Evolutionary conservation across 2,113 vertebrate species (phyloP), one percentile per base, ranked within the genome.

Genomic region (Erpornis zantholeuca): DNA sequence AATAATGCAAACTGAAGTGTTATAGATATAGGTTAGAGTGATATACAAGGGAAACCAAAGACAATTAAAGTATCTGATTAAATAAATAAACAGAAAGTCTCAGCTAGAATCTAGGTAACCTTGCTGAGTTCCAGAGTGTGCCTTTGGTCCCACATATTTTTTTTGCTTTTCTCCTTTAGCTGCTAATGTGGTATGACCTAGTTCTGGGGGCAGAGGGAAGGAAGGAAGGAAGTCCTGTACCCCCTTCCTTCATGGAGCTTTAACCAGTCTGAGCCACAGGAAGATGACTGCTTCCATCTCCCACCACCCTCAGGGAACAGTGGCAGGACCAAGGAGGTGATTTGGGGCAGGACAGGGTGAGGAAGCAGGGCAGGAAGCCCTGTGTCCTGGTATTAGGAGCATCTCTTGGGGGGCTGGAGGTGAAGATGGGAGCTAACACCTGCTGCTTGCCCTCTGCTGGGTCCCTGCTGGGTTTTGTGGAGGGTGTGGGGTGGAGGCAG

Each of bases 1-100:
- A 91, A 72, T 60, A 84, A 89, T 40, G 4, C 38, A 56, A 52
- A 63, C 35, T 50, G 50, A 27, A 80, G 49, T 57, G 47, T 50
- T 53, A n/a, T 5, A 53, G 54, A 15, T 63, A 61, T 20, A 68
- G 35, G 45, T 40, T 86, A 69, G 24, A 72, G 40, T 40, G 53
- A 70, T 77, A 65, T 68, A 81, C 20, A 78, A 79, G 28, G 63
- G n/a, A 93, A 90, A 88, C 28, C 20, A 72, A 90, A 90, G n/a
- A 22, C 40, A 64, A 38, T 5, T 2, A 3, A 90, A 53, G 10
- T 80, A 60, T 65, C 42, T 79, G 56, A 45, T 60, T 56, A 82
- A 88, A n/a, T 65, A 82, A 85, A 85, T n/a, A 82, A 94, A 61
- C 66, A 68, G 38, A 75, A 82, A 19, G 8, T 82, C 69, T 84